Evolutionary conservation across 1,140 invertebrate genomes (phyloP).

Genomic region (Onthophagus taurus): DNA sequence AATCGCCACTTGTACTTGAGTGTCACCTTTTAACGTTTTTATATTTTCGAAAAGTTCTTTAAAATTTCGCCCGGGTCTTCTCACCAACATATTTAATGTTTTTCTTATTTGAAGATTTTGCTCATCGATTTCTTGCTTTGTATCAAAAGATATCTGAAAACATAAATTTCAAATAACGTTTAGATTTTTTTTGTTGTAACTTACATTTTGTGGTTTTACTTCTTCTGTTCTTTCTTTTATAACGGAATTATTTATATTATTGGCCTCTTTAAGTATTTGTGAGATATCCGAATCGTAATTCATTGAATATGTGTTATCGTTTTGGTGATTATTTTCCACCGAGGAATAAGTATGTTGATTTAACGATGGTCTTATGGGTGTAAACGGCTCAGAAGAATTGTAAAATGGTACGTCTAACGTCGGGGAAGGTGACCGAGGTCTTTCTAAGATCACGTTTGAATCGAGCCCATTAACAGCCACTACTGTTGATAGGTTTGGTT

Average conservation of each 20-base stretch:
- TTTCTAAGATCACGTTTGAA: slow-evolving; percentile 18
- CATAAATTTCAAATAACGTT: too few relatives aligned
- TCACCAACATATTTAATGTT: slow-evolving; percentile 47
- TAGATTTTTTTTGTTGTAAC: too few relatives aligned
- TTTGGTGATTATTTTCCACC: slow-evolving; percentile 7
- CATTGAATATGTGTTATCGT: slow-evolving; percentile 1
- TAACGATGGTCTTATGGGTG: background rate
- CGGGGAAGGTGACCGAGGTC: slow-evolving; percentile 33
- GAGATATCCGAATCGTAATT: slow-evolving; percentile 26
- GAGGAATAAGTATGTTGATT: slow-evolving; percentile 11
- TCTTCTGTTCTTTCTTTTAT: background rate
- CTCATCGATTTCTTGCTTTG: slow-evolving; percentile 37
- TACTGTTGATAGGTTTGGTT: slow-evolving; percentile 1
- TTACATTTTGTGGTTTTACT: slow-evolving; percentile 4
- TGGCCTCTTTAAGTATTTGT: slow-evolving; percentile 35
- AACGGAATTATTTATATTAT: slow-evolving; percentile 20
- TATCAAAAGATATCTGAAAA: slow-evolving; percentile 31
- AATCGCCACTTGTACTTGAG: slow-evolving; percentile 57
- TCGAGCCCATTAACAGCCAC: slow-evolving; percentile 17
- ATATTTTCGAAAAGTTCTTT: slow-evolving; percentile 59
- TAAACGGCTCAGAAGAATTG: background rate
- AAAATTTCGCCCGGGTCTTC: slow-evolving; percentile 51
- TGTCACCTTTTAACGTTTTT: slow-evolving; percentile 58
- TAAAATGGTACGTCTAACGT: slow-evolving; percentile 25
- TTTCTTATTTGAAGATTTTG: slow-evolving; percentile 40